phyloP scores from a whole-genome alignment of 1,140 invertebrate genomes.

The Drosophila tani region DNA sequence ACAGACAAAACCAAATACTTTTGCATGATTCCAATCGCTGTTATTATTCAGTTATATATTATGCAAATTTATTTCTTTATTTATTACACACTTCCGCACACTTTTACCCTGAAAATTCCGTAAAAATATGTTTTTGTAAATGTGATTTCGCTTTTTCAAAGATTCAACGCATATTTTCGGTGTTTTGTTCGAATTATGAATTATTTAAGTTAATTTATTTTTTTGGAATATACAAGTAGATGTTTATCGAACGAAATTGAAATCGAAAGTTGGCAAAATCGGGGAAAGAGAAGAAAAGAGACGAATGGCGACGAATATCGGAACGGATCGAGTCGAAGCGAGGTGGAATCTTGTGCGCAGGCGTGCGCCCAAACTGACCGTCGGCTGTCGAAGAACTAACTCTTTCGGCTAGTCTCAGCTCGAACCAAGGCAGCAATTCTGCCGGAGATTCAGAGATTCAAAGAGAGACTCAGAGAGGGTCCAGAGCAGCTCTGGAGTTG shows the following conservation, averaged over 20 bases:
- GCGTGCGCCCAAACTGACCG: slow-evolving; percentile 84
- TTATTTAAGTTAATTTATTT: slow-evolving; percentile 36
- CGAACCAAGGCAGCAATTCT: slow-evolving; percentile 65
- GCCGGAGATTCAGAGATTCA: slow-evolving; percentile 19
- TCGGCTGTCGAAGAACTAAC: slow-evolving; percentile 83
- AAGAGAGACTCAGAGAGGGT: slow-evolving; percentile 4
- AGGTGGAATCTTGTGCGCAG: slow-evolving; percentile 62
- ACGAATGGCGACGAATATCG: slow-evolving; percentile 24
- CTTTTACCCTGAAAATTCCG: slow-evolving; percentile 56
- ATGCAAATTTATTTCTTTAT: slow-evolving; percentile 34
- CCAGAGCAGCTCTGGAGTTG: slow-evolving; percentile 11
- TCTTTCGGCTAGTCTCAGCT: slow-evolving; percentile 60
- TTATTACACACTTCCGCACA: slow-evolving; percentile 58
- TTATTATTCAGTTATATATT: slow-evolving; percentile 23
- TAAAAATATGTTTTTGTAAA: slow-evolving; percentile 39
- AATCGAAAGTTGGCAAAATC: slow-evolving; percentile 54
- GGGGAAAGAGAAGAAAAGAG: slow-evolving; percentile 20
- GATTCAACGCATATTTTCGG: slow-evolving; percentile 52
- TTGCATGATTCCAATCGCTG: slow-evolving; percentile 65
- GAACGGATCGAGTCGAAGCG: slow-evolving; percentile 16
- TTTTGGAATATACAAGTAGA: slow-evolving; percentile 17
- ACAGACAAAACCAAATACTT: slow-evolving; percentile 79
- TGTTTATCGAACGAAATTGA: slow-evolving; percentile 36
- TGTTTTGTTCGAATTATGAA: slow-evolving; percentile 43
- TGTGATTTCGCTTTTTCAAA: slow-evolving; percentile 50